Evolutionary conservation across 2,888 invertebrate species (phyloP).

Genomic region (Autographa gamma): DNA sequence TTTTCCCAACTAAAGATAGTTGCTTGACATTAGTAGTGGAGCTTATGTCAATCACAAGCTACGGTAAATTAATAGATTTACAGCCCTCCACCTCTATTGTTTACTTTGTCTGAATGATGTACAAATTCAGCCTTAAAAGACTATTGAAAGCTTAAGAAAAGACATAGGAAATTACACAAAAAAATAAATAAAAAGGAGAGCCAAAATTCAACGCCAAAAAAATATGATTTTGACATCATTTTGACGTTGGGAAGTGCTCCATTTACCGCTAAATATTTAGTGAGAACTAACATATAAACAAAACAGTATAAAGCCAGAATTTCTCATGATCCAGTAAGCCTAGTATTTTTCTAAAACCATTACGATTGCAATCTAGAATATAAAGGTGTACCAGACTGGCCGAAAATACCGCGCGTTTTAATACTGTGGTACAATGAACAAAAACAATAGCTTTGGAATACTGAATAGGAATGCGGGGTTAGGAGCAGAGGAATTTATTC

Average conservation of each 20-base stretch:
- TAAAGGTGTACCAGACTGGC: not conserved
- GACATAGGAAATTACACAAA: too few relatives aligned
- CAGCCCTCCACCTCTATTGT: too few relatives aligned
- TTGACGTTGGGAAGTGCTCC: not conserved
- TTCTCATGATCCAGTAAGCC: conserved; percentile 31
- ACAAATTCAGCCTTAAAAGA: too few relatives aligned
- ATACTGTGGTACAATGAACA: not conserved
- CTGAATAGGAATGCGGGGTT: not conserved
- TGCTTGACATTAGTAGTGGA: too few relatives aligned
- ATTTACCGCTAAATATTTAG: not conserved
- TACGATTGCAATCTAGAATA: conserved; percentile 26
- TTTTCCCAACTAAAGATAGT: too few relatives aligned
- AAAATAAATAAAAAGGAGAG: too few relatives aligned
- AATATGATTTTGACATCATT: not conserved
- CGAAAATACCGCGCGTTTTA: not conserved
- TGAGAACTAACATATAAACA: not conserved
- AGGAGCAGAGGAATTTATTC: not conserved
- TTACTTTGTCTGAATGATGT: too few relatives aligned
- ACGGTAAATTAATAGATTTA: too few relatives aligned
- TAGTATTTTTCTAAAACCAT: conserved; percentile 31
- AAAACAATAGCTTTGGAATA: not conserved
- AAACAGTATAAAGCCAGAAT: conserved; percentile 25
- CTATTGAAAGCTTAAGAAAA: too few relatives aligned
- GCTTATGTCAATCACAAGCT: too few relatives aligned
- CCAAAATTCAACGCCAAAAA: not conserved